Base-by-base conservation (phyloP, 2,797 vertebrate genomes). In the Eurystomus glaucurus region DNA sequence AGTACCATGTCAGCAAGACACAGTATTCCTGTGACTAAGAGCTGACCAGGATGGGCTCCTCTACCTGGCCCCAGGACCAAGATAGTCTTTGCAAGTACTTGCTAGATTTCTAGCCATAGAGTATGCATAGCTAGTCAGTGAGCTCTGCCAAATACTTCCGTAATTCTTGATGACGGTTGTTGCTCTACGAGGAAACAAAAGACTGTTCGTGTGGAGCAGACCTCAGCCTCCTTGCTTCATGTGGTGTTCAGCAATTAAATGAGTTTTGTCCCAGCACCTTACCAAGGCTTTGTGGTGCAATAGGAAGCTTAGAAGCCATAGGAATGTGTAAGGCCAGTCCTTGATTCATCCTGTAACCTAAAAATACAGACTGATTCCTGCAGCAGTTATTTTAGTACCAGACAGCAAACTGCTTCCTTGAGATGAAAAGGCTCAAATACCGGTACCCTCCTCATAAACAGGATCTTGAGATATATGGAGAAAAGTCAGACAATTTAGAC, bases 381-480 rank as follows among this genome's bases (percentile, higher is more conserved):
- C 85, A 77, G 93, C 1, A 3, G 95, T 95, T 98, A 98, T 98
- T 98, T 98, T 97, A 75, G 95, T 95, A 96, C 23, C 57, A 97
- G 95, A 96, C 95, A 95, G 96, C 82, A 93, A 97, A 98, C 95
- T 90, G 97, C 90, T 98, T 98, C 98, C 98, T 98, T 94, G 68
- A 97, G 97, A 97, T 97, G 97, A 98, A 98, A 98, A 96, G 96
- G 70, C 90, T 96, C 58, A 66, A 94, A 84, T 66, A 85, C 92
- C 62, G 12, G 52, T 61, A 91, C 58, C 51, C 80, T 83, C 69
- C 95, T 97, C 91, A 97, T 87, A 98, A 98, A 98, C 98, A 98
- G 98, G 97, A 98, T 97, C 93, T 97, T 80, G 83, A 93, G 66
- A 95, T 80, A 95, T 83, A 97, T 79, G 85, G 80, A 92, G 95